phyloP scores from a whole-genome alignment of 2,113 vertebrate species.

The Phrynosoma platyrhinos region DNA sequence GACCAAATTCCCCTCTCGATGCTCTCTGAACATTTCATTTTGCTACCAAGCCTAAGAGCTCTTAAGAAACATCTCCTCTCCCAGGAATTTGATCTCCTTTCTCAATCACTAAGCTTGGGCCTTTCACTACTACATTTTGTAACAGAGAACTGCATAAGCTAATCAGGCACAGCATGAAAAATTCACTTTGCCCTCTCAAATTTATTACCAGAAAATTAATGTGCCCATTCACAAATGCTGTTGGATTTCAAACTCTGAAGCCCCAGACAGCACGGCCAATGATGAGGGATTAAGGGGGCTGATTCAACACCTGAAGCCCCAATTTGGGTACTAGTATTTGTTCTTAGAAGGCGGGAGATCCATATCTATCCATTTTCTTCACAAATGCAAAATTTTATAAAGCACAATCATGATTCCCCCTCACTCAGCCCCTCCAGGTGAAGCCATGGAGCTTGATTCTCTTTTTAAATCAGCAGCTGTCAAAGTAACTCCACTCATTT shows the following conservation, averaged over 20 bases:
- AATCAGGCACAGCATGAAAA: background rate
- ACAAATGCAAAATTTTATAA: background rate
- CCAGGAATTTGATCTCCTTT: background rate
- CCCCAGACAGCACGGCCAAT: background rate
- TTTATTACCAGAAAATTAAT: background rate
- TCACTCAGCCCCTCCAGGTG: background rate
- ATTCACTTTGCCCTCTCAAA: background rate
- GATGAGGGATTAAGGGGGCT: background rate
- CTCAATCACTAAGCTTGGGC: background rate
- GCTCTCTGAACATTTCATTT: background rate
- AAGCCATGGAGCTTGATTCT: background rate
- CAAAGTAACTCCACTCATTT: background rate
- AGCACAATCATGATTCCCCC: background rate
- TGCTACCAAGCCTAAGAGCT: background rate
- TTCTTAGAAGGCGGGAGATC: too few species aligned
- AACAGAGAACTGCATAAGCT: background rate
- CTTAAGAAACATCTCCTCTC: background rate
- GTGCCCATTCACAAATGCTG: too few species aligned
- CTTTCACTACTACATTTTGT: background rate
- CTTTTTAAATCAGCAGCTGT: background rate
- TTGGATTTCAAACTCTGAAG: background rate
- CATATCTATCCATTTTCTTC: background rate
- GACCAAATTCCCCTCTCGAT: too few species aligned
- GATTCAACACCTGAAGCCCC: background rate
- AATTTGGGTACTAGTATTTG: background rate